Conservation (phyloP, 2,113 vertebrate genomes). For the Ammospiza caudacuta region DNA sequence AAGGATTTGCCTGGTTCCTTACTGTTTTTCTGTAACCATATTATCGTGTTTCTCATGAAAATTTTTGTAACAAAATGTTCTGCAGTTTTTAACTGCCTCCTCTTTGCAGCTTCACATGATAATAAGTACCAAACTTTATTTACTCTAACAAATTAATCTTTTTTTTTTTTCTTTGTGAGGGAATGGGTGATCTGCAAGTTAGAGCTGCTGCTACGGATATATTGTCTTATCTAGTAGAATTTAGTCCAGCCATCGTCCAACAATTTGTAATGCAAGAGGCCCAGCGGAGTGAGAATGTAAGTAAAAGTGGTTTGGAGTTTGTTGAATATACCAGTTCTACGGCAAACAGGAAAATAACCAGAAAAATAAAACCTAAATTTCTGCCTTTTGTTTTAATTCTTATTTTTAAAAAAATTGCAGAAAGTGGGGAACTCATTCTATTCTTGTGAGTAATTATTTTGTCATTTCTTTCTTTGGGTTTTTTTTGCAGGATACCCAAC, state of each 20-base stretch:
- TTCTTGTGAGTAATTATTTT: background rate
- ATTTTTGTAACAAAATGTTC: background rate
- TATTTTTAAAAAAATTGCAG: background rate
- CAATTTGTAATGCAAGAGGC: slow-evolving; percentile 98
- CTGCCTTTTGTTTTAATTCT: background rate
- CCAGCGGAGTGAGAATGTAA: slow-evolving; percentile 92
- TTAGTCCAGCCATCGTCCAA: slow-evolving; percentile 92
- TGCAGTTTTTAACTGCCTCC: background rate
- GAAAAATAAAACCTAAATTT: background rate
- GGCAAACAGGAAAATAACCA: background rate
- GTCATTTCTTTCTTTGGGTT: background rate
- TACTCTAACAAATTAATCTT: background rate
- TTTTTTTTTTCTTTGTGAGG: slow-evolving; percentile 67
- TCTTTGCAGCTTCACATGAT: background rate
- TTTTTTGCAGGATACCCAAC: slow-evolving; percentile 85
- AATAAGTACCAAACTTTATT: background rate
- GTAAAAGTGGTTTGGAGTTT: slow-evolving; percentile 32
- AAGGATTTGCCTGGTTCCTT: background rate
- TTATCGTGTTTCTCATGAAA: background rate
- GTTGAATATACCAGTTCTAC: background rate
- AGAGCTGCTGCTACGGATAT: slow-evolving; percentile 93
- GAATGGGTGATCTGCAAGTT: slow-evolving; percentile 94
- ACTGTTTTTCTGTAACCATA: background rate
- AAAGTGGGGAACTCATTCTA: background rate
- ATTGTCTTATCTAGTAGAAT: slow-evolving; percentile 96